Base-by-base conservation (phyloP, 2,888 invertebrate species). In the Andrena dorsata region DNA sequence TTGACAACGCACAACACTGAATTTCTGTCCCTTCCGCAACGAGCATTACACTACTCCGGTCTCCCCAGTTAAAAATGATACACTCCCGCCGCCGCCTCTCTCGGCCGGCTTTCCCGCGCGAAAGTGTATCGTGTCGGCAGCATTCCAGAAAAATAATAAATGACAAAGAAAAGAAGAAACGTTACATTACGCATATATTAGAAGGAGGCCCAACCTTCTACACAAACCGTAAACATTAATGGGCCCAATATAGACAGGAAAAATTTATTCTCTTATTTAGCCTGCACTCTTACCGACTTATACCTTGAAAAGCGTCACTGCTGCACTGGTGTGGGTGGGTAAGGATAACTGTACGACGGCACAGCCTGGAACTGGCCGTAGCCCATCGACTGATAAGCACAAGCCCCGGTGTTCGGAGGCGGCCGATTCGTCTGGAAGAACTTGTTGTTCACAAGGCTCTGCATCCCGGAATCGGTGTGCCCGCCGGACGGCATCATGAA, bases 341-440 rank as follows among this genome's bases (percentile, higher is more conserved):
- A 96, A 91, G 93, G 96, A 94, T 90, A 96, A 93, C 94, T 94
- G 93, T 96, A 96, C 8, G 96, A 95, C 92, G 96, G 95, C 16
- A 96, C 95, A 4, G 96, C 95, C 73, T 96, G 96, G 93, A 96
- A 96, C 93, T 97, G 96, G 72, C 96, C 96, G 92, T 96, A 96
- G 93, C 96, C 90, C 95, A 96, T 94, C 58, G 95, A 95, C 88
- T 95, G 95, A 90, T 95, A 95, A 68, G 95, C 95, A 90, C 95
- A 95, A 5, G 95, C 95, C 84, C 95, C 95, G 63, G 95, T 94
- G 49, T 94, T 94, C 1, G 95, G 95, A n/a, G 95, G 95, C 74
- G 95, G 94, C 76, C 95, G 94, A 84, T 95, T 96, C 20, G 96
- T 96, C 89, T 97, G 97, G 95, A 97, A 97, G 95, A 96, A 97